A percentile compares a stretch with the other conserved stretches of the same genome.
phyloP scores from a whole-genome alignment of 2,888 invertebrate species.

The Selenia dentaria region DNA sequence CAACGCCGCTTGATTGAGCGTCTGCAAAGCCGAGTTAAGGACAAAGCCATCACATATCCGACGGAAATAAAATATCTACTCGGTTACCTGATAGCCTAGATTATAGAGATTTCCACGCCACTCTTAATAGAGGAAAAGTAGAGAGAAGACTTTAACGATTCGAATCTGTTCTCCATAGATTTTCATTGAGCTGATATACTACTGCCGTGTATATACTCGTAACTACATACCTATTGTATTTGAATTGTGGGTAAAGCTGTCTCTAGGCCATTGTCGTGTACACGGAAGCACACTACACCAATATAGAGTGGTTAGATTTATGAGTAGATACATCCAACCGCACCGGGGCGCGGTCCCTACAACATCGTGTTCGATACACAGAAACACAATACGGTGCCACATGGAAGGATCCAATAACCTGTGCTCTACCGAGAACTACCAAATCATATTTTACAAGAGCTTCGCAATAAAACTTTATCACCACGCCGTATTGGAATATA shows the following conservation, averaged over 20 bases:
- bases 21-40: conserved; percentile 23
- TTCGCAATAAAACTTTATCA: conserved; percentile 26
- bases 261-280: conserved; percentile 11
- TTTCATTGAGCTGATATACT: conserved; percentile 18
- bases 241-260: conserved; percentile 10
- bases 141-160: conserved; percentile 7
- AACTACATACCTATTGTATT: background rate
- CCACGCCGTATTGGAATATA: conserved; percentile 14
- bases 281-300: conserved; percentile 13
- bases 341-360: conserved; percentile 15
- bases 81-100: conserved; percentile 13
- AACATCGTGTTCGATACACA: conserved; percentile 30
- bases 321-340: conserved; percentile 32
- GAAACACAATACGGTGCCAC: conserved; percentile 27
- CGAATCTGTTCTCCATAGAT: conserved; percentile 12
- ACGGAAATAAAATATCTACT: conserved; percentile 15
- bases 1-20: conserved; percentile 24
- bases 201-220: too few species aligned
- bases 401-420: conserved; percentile 23
- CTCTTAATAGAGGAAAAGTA: conserved; percentile 13
- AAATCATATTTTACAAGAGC: conserved; percentile 26
- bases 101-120: conserved; percentile 17
- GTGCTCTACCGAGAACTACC: conserved; percentile 17
- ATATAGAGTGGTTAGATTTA: conserved; percentile 35
- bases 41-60: conserved; percentile 20